phyloP scores from a whole-genome alignment of 2,797 vertebrate genomes.

The Gymnothorax javanicus region DNA sequence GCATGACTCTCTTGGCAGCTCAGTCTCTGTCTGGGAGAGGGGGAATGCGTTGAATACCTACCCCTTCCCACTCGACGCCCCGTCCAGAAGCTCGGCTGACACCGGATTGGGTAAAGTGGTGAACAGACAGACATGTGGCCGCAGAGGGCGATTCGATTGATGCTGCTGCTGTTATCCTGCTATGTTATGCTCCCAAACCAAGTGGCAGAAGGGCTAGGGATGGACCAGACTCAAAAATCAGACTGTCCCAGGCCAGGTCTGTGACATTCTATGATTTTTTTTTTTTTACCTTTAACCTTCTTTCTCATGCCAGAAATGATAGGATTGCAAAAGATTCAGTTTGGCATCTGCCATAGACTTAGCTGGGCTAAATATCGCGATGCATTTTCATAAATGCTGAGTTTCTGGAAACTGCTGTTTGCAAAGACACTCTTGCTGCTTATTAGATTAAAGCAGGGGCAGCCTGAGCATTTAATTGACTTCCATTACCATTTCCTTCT shows the following conservation, averaged over 20 bases:
- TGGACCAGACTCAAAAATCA: constrained; percentile 27
- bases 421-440: not conserved
- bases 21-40: constrained; percentile 42
- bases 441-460: not conserved
- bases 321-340: constrained; percentile 2
- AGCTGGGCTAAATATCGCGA: not conserved
- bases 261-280: constrained; percentile 26
- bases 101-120: constrained; percentile 37
- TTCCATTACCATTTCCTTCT: not conserved
- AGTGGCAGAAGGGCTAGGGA: constrained; percentile 12
- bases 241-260: constrained; percentile 56
- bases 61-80: constrained; percentile 43
- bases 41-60: constrained; percentile 46
- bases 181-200: constrained; percentile 35
- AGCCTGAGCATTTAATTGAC: not conserved
- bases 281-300: not conserved
- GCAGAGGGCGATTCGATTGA: constrained; percentile 25
- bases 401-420: not conserved
- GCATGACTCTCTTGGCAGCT: constrained; percentile 50
- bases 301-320: not conserved
- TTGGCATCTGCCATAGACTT: not conserved
- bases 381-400: not conserved
- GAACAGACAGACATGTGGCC: constrained; percentile 51
- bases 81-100: constrained; percentile 48
- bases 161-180: constrained; percentile 49